Evolutionary conservation across 2,113 vertebrate species (phyloP).

Genomic region (Myodes glareolus): DNA sequence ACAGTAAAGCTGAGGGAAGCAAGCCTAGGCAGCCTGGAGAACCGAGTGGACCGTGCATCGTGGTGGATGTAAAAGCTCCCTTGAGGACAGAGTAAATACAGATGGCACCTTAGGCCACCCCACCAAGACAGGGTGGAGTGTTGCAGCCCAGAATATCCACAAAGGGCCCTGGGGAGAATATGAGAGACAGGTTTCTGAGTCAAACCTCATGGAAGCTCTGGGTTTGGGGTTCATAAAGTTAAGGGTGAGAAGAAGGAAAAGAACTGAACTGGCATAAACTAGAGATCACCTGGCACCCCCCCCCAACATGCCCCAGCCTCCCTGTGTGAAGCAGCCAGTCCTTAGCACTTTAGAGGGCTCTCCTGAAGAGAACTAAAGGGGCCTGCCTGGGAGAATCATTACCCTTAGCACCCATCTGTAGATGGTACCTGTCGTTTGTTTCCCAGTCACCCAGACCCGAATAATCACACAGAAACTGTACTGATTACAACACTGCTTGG

Average conservation of each 20-base stretch:
- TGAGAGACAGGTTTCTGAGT: neutral
- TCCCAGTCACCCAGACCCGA: no score
- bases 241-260: neutral
- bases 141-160: neutral
- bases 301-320: no score
- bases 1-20: neutral
- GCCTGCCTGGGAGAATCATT: neutral
- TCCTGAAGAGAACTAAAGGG: neutral
- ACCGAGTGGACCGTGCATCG: no score
- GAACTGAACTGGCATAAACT: neutral
- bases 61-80: neutral
- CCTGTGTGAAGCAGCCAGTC: neutral
- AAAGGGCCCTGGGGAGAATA: fast-evolving
- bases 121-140: neutral
- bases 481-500: no score
- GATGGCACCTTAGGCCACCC: neutral
- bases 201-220: neutral
- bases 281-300: neutral
- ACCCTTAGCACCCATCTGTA: no score
- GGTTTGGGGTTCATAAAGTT: neutral
- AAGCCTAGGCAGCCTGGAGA: neutral
- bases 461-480: no score
- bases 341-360: neutral
- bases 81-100: neutral
- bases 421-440: no score